Evolutionary conservation across 2,113 vertebrate species (phyloP).

Genomic region (Hydropotes inermis): DNA sequence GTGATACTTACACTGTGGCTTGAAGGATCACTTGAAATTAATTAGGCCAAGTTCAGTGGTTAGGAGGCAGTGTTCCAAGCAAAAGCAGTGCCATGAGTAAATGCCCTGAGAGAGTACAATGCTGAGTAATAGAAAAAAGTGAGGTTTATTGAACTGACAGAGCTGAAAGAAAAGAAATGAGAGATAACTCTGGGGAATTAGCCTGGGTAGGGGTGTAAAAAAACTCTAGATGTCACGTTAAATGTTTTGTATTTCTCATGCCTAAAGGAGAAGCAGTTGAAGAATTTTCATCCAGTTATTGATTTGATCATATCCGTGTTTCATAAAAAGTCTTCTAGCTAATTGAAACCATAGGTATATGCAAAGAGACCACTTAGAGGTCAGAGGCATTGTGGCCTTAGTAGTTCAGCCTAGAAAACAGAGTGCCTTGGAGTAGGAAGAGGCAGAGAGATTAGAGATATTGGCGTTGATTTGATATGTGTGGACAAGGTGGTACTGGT

Average conservation of each 20-base stretch:
- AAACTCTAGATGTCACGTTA: too few relatives aligned
- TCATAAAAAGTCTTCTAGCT: neutral
- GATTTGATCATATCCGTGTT: neutral
- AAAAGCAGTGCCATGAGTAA: neutral
- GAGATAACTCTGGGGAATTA: neutral
- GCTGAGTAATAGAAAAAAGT: neutral
- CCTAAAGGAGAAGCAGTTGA: neutral
- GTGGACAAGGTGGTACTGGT: accelerated
- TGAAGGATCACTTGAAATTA: neutral
- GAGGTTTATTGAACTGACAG: neutral
- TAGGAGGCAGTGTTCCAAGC: neutral
- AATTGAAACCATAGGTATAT: neutral
- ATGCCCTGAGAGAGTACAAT: neutral
- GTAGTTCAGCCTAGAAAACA: neutral
- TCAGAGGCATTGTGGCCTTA: too few relatives aligned
- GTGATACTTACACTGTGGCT: neutral
- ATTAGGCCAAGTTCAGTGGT: neutral
- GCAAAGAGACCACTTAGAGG: neutral
- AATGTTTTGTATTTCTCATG: neutral
- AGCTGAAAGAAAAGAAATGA: neutral
- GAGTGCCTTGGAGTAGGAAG: accelerated
- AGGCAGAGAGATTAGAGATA: neutral
- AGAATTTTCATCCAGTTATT: neutral
- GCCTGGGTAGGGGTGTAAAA: too few relatives aligned
- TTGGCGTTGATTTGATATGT: neutral